phyloP scores from a whole-genome alignment of 2,797 vertebrate species.

The Urocyon cinereoargenteus region DNA sequence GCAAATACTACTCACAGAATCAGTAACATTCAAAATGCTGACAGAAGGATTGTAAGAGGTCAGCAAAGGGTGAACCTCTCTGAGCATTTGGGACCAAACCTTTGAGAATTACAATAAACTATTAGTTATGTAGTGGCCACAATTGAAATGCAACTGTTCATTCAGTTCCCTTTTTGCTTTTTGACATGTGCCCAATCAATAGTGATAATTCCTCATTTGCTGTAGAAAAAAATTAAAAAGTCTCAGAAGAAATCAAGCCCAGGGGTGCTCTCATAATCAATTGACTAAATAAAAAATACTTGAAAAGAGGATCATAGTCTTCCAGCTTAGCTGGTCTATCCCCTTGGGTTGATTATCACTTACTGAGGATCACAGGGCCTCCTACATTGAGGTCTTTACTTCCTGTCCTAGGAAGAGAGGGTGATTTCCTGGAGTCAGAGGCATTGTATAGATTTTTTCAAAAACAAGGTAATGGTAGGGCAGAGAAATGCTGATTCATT shows the following conservation, averaged over 20 bases:
- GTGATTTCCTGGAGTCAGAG: neutral
- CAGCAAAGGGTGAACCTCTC: neutral
- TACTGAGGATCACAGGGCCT: neutral
- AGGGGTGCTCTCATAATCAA: neutral
- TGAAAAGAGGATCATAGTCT: neutral
- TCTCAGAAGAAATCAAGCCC: neutral
- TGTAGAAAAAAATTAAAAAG: neutral
- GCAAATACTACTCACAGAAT: constrained; percentile 64
- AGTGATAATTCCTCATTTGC: constrained; percentile 1
- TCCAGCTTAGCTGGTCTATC: neutral
- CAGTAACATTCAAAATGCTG: constrained; percentile 65
- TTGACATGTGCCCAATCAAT: neutral
- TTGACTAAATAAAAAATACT: neutral
- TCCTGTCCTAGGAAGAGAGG: neutral
- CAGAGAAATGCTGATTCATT: neutral
- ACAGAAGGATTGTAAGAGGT: constrained; percentile 52
- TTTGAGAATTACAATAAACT: constrained; percentile 60
- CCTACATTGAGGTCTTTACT: neutral
- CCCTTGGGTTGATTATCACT: neutral
- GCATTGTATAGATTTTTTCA: neutral
- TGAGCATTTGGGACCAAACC: neutral
- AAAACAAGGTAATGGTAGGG: neutral
- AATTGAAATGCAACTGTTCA: constrained; percentile 47
- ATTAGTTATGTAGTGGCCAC: constrained; percentile 13
- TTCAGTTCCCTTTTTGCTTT: constrained; percentile 53